Evolutionary conservation across 2,113 vertebrate genomes (phyloP).

Genomic region (Rhinoptilus africanus): DNA sequence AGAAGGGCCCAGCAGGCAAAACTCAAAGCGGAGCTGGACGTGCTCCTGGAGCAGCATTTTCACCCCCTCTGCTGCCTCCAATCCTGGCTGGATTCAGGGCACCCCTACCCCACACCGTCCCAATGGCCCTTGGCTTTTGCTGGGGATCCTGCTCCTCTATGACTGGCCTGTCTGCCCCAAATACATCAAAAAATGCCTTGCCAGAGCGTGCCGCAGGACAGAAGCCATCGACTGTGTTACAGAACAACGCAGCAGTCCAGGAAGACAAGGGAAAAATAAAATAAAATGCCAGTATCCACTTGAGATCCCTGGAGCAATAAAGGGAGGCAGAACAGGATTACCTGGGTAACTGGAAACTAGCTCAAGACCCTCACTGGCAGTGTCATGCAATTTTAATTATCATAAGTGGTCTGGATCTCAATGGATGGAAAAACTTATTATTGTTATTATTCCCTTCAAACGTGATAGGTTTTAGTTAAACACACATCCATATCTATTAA

Average conservation of each 20-base stretch:
- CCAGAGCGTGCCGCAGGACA: background rate
- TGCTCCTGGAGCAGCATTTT: background rate
- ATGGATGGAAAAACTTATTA: constrained; percentile 62
- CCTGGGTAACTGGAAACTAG: constrained; percentile 39
- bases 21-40: background rate
- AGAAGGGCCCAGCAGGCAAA: background rate
- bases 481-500: constrained; percentile 43
- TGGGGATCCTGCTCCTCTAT: accelerated
- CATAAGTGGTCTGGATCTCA: constrained; percentile 61
- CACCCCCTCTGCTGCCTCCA: background rate
- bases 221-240: background rate
- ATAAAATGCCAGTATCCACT: background rate
- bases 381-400: constrained; percentile 57
- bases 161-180: background rate
- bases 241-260: background rate
- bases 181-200: background rate
- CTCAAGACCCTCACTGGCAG: constrained; percentile 40
- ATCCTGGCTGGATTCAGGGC: accelerated
- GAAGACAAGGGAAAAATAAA: background rate
- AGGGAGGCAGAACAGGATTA: constrained; percentile 34
- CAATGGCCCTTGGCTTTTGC: accelerated
- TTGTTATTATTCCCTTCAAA: constrained; percentile 63
- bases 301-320: constrained; percentile 45
- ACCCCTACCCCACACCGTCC: accelerated
- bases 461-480: constrained; percentile 55